phyloP scores from a whole-genome alignment of 2,113 vertebrate species.

The Haemorhous mexicanus region DNA sequence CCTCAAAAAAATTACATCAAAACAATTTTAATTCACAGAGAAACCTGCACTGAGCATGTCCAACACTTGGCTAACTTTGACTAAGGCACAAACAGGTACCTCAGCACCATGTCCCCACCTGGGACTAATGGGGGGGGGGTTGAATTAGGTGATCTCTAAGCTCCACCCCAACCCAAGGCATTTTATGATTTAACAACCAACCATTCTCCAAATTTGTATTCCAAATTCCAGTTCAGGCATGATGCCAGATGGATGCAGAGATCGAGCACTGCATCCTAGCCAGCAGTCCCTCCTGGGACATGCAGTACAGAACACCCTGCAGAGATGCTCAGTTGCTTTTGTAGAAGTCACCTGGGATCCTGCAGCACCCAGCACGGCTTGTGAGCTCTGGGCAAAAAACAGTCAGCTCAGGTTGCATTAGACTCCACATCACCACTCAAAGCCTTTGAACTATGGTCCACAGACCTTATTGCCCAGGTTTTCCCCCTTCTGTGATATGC shows the following conservation, averaged over 20 bases:
- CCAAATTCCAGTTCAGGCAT: not conserved
- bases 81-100: not conserved
- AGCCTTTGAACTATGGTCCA: not conserved
- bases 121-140: not conserved
- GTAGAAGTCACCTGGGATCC: not conserved
- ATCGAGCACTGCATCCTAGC: not conserved
- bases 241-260: not conserved
- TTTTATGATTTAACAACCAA: not conserved
- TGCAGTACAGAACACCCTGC: not conserved
- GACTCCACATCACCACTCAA: not conserved
- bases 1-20: not conserved
- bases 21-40: not conserved
- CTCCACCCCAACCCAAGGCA: not conserved
- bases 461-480: not conserved
- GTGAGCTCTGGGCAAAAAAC: not conserved
- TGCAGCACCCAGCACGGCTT: not conserved
- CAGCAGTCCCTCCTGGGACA: not conserved
- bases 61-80: not conserved
- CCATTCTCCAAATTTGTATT: not conserved
- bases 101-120: not conserved
- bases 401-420: not conserved
- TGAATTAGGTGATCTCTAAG: not conserved
- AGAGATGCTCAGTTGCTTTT: not conserved
- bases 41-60: accelerated
- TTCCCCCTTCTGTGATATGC: not conserved